phyloP scores from a whole-genome alignment of 2,888 invertebrate genomes.

The Troglohyphantes excavatus region DNA sequence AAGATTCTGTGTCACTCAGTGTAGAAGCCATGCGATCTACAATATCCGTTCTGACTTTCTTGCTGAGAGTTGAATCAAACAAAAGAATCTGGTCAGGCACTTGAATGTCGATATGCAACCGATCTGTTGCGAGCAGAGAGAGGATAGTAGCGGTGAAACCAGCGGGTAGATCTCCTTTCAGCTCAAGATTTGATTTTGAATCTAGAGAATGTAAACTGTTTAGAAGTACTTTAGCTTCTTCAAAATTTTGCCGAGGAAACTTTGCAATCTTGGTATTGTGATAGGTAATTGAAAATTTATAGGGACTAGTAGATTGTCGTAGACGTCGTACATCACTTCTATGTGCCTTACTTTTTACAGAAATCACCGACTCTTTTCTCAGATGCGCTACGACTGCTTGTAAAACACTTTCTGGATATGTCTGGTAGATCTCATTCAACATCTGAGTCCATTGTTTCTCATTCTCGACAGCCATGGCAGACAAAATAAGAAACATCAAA shows the following conservation, averaged over 20 bases:
- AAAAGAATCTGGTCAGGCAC: constrained; percentile 73
- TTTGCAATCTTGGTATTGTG: constrained; percentile 43
- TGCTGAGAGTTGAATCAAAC: constrained; percentile 60
- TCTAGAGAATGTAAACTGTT: constrained; percentile 29
- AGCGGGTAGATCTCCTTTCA: constrained; percentile 53
- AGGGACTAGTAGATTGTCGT: constrained; percentile 84
- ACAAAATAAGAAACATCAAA: constrained; percentile 85
- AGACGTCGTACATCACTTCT: constrained; percentile 83
- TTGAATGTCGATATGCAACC: constrained; percentile 33
- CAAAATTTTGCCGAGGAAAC: constrained; percentile 56
- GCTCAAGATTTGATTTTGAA: constrained; percentile 15
- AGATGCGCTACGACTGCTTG: constrained; percentile 86
- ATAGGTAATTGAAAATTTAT: constrained; percentile 80
- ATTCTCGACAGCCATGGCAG: constrained; percentile 82
- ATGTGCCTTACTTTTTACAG: constrained; percentile 84
- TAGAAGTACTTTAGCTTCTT: constrained; percentile 45
- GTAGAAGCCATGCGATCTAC: constrained; percentile 63
- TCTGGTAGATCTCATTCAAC: constrained; percentile 88
- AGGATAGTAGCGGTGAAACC: constrained; percentile 63
- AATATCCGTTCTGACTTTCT: constrained; percentile 38
- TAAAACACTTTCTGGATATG: constrained; percentile 87
- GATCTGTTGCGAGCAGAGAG: constrained; percentile 29
- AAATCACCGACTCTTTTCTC: constrained; percentile 86
- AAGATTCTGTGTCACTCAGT: constrained; percentile 59
- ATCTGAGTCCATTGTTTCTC: constrained; percentile 87